Evolutionary conservation across 2,888 invertebrate genomes (phyloP).

Genomic region (Apamea monoglypha): DNA sequence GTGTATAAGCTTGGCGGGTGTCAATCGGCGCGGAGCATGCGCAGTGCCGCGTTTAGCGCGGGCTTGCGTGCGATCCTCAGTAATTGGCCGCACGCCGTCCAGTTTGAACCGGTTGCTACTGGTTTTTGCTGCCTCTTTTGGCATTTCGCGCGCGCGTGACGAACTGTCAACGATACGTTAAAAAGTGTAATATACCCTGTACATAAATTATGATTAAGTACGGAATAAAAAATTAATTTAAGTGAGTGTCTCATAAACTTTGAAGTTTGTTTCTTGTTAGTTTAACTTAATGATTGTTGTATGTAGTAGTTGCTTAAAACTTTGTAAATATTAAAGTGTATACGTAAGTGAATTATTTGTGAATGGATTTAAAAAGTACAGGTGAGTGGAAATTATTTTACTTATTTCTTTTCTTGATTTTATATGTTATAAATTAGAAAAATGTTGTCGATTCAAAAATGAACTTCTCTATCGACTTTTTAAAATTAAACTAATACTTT

Average conservation of each 20-base stretch:
- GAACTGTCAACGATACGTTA: constrained; percentile 61
- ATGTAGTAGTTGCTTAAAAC: constrained; percentile 50
- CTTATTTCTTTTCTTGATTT: background rate
- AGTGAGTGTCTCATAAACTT: constrained; percentile 60
- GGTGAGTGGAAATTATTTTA: constrained; percentile 51
- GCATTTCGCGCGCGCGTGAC: constrained; percentile 60
- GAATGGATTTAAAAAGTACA: constrained; percentile 60
- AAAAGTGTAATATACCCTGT: constrained; percentile 54
- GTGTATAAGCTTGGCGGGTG: constrained; percentile 80
- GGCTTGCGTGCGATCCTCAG: constrained; percentile 82
- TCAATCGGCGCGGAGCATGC: constrained; percentile 85
- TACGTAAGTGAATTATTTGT: constrained; percentile 48
- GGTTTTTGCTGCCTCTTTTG: constrained; percentile 56
- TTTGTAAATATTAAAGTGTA: constrained; percentile 59
- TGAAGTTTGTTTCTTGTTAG: constrained; percentile 49
- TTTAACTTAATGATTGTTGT: constrained; percentile 37
- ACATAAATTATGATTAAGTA: constrained; percentile 60
- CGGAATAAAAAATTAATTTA: constrained; percentile 43
- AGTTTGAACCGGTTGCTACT: constrained; percentile 69
- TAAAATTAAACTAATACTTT: background rate
- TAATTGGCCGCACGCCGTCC: constrained; percentile 86
- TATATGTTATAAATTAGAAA: background rate
- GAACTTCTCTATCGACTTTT: background rate
- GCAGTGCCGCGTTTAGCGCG: constrained; percentile 76
- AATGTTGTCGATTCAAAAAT: background rate